Conservation (phyloP, 2,888 invertebrate genomes). For the Notocelia uddmanniana region DNA sequence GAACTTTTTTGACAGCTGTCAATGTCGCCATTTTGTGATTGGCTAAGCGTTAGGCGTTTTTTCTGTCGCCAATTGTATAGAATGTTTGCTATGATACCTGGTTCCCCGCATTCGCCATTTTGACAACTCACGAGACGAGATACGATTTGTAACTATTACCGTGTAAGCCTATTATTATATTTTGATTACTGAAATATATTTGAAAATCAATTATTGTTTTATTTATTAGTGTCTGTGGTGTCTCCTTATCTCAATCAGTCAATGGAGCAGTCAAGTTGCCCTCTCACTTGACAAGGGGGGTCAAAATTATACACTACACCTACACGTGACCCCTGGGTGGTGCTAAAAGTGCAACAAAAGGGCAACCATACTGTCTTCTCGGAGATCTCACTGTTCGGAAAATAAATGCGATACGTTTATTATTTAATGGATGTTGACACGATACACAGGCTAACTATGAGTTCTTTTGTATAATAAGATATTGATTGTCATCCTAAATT, state of each 20-base stretch:
- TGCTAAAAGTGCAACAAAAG: too few species aligned
- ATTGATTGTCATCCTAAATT: too few species aligned
- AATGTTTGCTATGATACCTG: conserved; percentile 38
- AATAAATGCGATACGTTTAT: too few species aligned
- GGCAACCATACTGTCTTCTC: too few species aligned
- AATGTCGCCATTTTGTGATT: conserved; percentile 46
- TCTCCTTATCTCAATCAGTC: not conserved
- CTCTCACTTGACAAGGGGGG: too few species aligned
- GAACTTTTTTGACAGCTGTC: conserved; percentile 33
- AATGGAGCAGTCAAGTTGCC: too few species aligned
- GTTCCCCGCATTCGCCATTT: conserved; percentile 52
- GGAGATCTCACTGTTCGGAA: too few species aligned
- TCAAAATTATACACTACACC: too few species aligned
- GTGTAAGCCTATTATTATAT: conserved; percentile 86
- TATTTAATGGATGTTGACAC: too few species aligned
- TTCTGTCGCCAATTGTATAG: conserved; percentile 47
- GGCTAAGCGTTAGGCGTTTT: conserved; percentile 48
- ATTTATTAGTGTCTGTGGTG: conserved; percentile 50
- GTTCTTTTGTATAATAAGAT: too few species aligned
- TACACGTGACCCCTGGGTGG: too few species aligned
- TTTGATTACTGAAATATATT: conserved; percentile 86
- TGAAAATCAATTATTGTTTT: conserved; percentile 74
- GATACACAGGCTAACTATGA: too few species aligned
- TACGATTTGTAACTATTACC: conserved; percentile 84
- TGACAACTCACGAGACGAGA: conserved; percentile 68